A percentile compares a stretch with the other conserved stretches of the same genome.
These are phyloP conservation scores for Diarsia brunnea DNA, from an alignment of 2,888 invertebrate species.

Conservation along the genomic window DNA sequence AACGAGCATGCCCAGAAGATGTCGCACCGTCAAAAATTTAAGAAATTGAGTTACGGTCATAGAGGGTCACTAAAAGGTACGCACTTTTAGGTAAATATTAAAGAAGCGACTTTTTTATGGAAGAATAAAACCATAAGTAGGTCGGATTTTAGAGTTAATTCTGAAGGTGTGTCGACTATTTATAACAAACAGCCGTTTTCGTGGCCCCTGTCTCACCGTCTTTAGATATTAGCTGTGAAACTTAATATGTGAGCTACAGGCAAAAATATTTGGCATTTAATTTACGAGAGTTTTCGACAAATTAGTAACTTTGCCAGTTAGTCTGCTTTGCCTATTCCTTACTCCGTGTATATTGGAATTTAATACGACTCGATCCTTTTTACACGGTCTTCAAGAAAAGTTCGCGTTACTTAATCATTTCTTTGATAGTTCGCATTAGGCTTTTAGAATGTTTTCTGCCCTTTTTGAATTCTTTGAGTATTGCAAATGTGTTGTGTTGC, in stretches of 20 bases:
- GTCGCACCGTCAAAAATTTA: too few relatives aligned
- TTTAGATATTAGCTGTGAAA: conserved; percentile 67
- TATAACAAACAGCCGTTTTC: conserved; percentile 3
- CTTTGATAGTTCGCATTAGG: conserved; percentile 42
- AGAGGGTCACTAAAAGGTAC: too few relatives aligned
- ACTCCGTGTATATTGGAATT: conserved; percentile 55
- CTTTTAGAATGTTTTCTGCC: conserved; percentile 5
- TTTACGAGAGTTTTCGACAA: conserved; percentile 66
- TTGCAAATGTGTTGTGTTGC: conserved; percentile 12
- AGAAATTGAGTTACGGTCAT: too few relatives aligned
- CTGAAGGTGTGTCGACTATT: too few relatives aligned
- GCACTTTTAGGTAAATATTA: too few relatives aligned
- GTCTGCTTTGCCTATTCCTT: conserved; percentile 37
- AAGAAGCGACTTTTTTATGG: too few relatives aligned
- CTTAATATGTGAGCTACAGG: conserved; percentile 69
- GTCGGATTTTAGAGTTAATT: too few relatives aligned
- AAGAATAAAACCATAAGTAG: too few relatives aligned
- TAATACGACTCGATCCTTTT: conserved; percentile 59
- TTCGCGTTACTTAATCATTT: conserved; percentile 30
- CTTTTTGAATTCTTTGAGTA: conserved; percentile 31
- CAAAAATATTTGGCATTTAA: conserved; percentile 70
- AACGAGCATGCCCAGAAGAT: not conserved
- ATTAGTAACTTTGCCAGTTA: conserved; percentile 66
- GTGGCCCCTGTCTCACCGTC: conserved; percentile 55
- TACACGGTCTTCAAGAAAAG: conserved; percentile 36